Percentiles rank a stretch among this genome's conserved stretches.
Evolutionary conservation across 1,140 invertebrate species (phyloP).

Genomic region (Tribolium castaneum): DNA sequence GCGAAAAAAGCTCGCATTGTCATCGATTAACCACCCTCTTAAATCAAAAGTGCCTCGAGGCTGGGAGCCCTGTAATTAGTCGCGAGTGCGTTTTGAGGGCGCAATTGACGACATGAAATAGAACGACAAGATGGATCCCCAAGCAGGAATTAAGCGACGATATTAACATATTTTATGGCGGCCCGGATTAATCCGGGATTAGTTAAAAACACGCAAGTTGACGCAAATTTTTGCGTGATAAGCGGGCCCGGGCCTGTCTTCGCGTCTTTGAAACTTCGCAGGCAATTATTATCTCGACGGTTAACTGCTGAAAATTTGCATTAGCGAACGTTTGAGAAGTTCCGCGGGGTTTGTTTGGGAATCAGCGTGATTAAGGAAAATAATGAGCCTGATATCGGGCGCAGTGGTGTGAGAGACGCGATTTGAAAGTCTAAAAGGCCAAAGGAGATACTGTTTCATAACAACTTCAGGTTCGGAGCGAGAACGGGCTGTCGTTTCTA

Average conservation of each 20-base stretch:
- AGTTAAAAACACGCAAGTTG: neutral
- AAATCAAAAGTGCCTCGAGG: neutral
- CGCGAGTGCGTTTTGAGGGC: neutral
- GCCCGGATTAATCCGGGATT: slow-evolving; percentile 16
- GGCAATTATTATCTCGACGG: slow-evolving; percentile 33
- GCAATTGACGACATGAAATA: slow-evolving; percentile 7
- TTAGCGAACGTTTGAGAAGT: slow-evolving; percentile 18
- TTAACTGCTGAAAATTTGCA: slow-evolving; percentile 35
- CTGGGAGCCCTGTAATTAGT: too few species aligned
- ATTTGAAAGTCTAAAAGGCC: neutral
- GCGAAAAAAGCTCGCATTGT: neutral
- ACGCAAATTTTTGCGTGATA: neutral
- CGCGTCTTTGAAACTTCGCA: neutral
- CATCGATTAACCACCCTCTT: neutral
- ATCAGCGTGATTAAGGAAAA: slow-evolving; percentile 14
- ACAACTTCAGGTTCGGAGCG: neutral
- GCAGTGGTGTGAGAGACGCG: neutral
- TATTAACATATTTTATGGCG: slow-evolving; percentile 26
- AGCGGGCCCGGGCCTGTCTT: neutral
- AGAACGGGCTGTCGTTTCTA: neutral
- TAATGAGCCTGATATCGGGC: slow-evolving; percentile 2
- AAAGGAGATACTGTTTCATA: neutral
- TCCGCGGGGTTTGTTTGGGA: slow-evolving; percentile 17
- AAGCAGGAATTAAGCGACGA: slow-evolving; percentile 14
- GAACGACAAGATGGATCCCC: slow-evolving; percentile 15